Evolutionary conservation across 2,113 vertebrate genomes (phyloP).

Genomic region (Hippocampus barbouri): DNA sequence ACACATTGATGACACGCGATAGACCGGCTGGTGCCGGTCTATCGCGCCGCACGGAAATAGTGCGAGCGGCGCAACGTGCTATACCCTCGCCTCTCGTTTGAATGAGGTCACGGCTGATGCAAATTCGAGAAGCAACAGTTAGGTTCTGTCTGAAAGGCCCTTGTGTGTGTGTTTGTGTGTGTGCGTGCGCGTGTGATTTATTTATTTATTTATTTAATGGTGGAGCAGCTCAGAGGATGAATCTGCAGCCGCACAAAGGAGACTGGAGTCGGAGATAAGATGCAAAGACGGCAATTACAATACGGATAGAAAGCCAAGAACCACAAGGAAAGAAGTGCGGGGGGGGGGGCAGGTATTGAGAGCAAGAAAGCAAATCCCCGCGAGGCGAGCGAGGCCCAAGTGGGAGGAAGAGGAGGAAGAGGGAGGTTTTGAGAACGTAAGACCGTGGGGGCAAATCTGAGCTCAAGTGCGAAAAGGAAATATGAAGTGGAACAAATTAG

Average conservation of each 20-base stretch:
- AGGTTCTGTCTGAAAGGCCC: slow-evolving; percentile 18
- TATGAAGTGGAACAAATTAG: slow-evolving; percentile 42
- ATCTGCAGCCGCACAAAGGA: slow-evolving; percentile 57
- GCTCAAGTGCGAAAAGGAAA: slow-evolving; percentile 35
- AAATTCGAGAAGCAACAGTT: slow-evolving; percentile 37
- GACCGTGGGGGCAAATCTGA: slow-evolving; percentile 39
- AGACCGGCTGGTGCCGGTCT: slow-evolving; percentile 39
- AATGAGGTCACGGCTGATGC: slow-evolving; percentile 16
- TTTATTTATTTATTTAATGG: slow-evolving; percentile 5
- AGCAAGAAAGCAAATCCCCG: slow-evolving; percentile 21
- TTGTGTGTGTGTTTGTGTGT: no score
- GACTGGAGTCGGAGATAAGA: slow-evolving; percentile 59
- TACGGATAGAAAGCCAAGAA: slow-evolving; percentile 8
- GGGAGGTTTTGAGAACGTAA: slow-evolving; percentile 20
- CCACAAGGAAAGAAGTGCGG: neutral
- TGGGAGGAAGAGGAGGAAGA: slow-evolving; percentile 1
- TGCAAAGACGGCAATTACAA: slow-evolving; percentile 44
- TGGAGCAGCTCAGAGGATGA: slow-evolving; percentile 62
- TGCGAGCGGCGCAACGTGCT: slow-evolving; percentile 24
- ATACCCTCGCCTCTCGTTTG: slow-evolving; percentile 33
- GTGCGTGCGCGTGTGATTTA: neutral
- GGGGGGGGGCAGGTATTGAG: slow-evolving; percentile 22
- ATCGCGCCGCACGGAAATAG: slow-evolving; percentile 7
- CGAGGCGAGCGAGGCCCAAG: slow-evolving; percentile 17
- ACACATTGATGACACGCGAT: slow-evolving; percentile 69